phyloP scores from a whole-genome alignment of 2,113 vertebrate genomes.

The Apaloderma vittatum region DNA sequence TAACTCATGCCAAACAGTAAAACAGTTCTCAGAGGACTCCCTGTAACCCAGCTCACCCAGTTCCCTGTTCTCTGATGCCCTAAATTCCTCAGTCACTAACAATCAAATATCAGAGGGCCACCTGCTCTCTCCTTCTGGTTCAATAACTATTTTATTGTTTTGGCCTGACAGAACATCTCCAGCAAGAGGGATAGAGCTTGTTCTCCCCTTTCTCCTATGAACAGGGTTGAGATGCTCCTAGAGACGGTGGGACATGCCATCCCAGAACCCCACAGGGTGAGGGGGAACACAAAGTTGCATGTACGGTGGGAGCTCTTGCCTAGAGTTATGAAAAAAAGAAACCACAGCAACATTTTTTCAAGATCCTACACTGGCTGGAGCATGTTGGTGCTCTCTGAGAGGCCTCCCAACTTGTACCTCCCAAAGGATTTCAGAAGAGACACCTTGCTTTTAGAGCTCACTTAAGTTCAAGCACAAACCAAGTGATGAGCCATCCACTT shows the following conservation, averaged over 20 bases:
- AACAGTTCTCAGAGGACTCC: neutral
- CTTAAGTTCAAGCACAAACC: neutral
- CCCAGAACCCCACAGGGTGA: neutral
- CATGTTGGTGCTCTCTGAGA: neutral
- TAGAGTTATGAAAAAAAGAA: neutral
- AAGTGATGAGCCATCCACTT: accelerated
- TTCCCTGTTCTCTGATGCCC: neutral
- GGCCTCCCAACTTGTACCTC: neutral
- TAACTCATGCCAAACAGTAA: neutral
- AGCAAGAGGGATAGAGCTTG: neutral
- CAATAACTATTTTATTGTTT: neutral
- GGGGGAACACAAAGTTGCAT: neutral
- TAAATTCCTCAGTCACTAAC: neutral
- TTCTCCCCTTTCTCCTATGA: neutral
- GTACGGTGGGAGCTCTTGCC: neutral
- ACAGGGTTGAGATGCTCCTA: neutral
- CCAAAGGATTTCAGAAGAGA: neutral
- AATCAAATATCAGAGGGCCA: neutral
- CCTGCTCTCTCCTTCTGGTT: neutral
- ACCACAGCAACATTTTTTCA: neutral
- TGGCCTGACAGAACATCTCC: neutral
- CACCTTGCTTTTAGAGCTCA: neutral
- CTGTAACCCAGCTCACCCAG: neutral
- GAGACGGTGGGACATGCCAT: neutral
- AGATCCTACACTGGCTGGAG: neutral